Base-by-base conservation (phyloP, 2,113 vertebrate genomes). In the Silurus meridionalis region DNA sequence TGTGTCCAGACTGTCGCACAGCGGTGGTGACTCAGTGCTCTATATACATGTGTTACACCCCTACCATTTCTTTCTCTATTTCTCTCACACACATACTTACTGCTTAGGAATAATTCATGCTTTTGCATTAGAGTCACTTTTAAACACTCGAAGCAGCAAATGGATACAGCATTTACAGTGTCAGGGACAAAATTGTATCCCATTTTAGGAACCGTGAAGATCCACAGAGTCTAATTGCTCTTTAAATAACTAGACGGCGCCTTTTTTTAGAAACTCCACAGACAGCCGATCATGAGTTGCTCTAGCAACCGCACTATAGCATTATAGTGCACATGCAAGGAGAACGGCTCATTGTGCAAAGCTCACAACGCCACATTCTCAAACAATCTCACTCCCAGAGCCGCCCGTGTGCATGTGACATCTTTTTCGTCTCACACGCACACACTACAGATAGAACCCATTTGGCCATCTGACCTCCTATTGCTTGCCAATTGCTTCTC, bases 1-100 rank as follows among this genome's bases (percentile, higher is more conserved):
- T 83, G 88, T 87, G 86, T 87, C 86, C 88, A 89, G 86, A 83
- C 88, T 89, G 86, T 87, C 87, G 84, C 88, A 87, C 88, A 89
- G 88, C 88, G 80, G 86, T 87, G 82, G 88, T 89, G 88, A 89
- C 83, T 89, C 88, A 89, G 81, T 87, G 72, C 64, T 83, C 79
- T 86, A 82, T 82, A 82, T 80, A 85, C 71, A 82, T 74, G 72
- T 74, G 46, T 58, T 60, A 81, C 67, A 71, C 79, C 79, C 85
- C 83, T 52, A 84, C 83, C 15, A 50, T 85, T 52, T 69, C 25
- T 85, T 19, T 85, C 57, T 52, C 77, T 46, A 23, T 50, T 52
- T 85, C 82, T 60, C 75, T 37, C 64, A 37, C 53, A 61, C 19
- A 79, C 83, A 85, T 53, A 85, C 85, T 78, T 77, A 58, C 66